Conservation (phyloP, 2,113 vertebrate species). For the Sinocyclocheilus anshuiensis region DNA sequence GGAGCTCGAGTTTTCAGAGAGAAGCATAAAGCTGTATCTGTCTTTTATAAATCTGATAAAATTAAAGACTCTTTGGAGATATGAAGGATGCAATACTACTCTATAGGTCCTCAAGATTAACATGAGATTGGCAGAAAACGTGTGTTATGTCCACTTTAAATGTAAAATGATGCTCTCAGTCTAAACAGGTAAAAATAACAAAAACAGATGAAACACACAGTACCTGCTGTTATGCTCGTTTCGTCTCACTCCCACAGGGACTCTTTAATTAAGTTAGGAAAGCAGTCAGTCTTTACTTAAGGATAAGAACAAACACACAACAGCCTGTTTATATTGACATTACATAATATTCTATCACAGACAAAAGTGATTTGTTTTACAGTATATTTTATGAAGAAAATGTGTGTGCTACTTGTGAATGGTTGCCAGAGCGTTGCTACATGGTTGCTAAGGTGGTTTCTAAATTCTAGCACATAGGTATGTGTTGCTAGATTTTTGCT, state of each 20-base stretch:
- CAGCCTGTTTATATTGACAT: background rate
- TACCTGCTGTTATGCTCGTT: background rate
- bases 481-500: background rate
- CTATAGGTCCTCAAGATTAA: too few species aligned
- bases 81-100: too few species aligned
- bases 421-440: background rate
- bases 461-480: background rate
- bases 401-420: background rate
- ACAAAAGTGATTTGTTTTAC: too few species aligned
- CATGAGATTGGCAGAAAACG: too few species aligned
- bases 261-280: background rate
- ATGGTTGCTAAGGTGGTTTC: background rate
- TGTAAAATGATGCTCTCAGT: background rate
- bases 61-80: too few species aligned
- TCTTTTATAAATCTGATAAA: too few species aligned
- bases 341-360: background rate
- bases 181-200: background rate
- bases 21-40: too few species aligned
- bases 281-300: background rate
- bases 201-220: background rate
- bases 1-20: too few species aligned
- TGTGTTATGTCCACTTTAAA: background rate
- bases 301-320: background rate
- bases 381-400: background rate
- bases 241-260: background rate